Percentiles rank a stretch among this genome's conserved stretches.
Conservation (phyloP, 2,113 vertebrate species). For the Trichomycterus rosablanca region DNA sequence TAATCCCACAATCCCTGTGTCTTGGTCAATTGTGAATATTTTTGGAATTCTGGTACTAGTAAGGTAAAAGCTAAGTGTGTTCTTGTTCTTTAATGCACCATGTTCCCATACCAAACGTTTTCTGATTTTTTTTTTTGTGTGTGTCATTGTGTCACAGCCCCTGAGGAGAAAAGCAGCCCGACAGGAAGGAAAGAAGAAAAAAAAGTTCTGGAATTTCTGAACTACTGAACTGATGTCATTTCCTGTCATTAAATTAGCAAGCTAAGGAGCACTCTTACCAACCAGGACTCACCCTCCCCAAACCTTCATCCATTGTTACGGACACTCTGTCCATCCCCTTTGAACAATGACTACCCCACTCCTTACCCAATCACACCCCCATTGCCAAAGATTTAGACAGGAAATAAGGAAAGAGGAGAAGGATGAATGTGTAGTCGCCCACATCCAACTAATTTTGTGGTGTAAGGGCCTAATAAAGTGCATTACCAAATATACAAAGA, state of each 20-base stretch:
- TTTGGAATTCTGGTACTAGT: too few relatives aligned
- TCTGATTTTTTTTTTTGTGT: constrained; percentile 19
- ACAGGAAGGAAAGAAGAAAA: constrained; percentile 44
- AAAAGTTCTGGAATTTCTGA: constrained; percentile 46
- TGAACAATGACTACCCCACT: background rate
- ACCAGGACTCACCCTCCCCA: constrained; percentile 14
- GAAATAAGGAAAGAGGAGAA: constrained; percentile 18
- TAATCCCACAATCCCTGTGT: too few relatives aligned
- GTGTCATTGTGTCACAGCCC: too few relatives aligned
- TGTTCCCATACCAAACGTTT: background rate
- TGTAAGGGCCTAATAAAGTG: constrained; percentile 12
- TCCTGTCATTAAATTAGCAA: constrained; percentile 41
- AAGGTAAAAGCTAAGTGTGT: too few relatives aligned
- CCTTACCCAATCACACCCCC: too few relatives aligned
- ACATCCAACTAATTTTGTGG: background rate
- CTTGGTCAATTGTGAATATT: too few relatives aligned
- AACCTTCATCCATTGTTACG: too few relatives aligned
- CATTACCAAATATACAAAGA: background rate
- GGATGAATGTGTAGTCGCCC: constrained; percentile 1
- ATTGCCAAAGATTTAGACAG: constrained; percentile 27
- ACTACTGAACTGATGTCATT: constrained; percentile 46
- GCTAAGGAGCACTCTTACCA: constrained; percentile 33
- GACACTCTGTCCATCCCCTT: background rate
- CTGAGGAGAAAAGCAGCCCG: constrained; percentile 41
- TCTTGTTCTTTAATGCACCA: too few relatives aligned